Conservation (phyloP, 2,888 invertebrate genomes). For the Lacanobia oleracea region DNA sequence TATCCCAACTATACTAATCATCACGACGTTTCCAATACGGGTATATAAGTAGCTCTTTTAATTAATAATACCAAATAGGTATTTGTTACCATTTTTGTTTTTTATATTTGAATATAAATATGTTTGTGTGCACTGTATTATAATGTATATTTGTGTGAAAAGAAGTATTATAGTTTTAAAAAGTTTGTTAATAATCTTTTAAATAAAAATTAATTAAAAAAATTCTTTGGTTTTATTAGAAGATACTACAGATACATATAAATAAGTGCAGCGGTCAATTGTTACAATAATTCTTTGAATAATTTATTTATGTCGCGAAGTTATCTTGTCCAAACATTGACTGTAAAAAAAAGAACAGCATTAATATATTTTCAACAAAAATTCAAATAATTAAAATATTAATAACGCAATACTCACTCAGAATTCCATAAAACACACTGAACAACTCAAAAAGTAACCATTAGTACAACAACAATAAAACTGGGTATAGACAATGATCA, state of each 20-base stretch:
- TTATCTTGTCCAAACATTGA: constrained; percentile 87
- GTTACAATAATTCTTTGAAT: constrained; percentile 49
- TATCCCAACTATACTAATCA: constrained; percentile 53
- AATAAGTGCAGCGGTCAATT: constrained; percentile 49
- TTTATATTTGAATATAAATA: constrained; percentile 61
- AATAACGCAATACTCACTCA: constrained; percentile 55
- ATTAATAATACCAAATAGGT: constrained; percentile 76
- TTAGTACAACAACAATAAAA: constrained; percentile 56
- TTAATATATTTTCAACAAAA: not conserved
- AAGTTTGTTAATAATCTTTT: constrained; percentile 77
- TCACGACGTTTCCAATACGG: constrained; percentile 73
- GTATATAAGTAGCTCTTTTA: constrained; percentile 69
- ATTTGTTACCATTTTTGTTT: constrained; percentile 64
- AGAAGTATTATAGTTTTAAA: constrained; percentile 72
- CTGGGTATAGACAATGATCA: constrained; percentile 49
- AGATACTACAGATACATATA: constrained; percentile 22
- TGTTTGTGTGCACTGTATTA: constrained; percentile 80
- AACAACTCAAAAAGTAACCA: constrained; percentile 50
- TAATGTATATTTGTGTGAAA: constrained; percentile 72
- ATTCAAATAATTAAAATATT: constrained; percentile 8
- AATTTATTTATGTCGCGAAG: constrained; percentile 75
- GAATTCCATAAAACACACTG: constrained; percentile 46
- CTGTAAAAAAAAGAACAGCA: constrained; percentile 78
- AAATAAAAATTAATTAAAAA: constrained; percentile 70
- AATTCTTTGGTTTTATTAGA: constrained; percentile 42